A percentile compares a stretch with the other conserved stretches of the same genome.
These are phyloP conservation scores for Cygnus olor DNA, from an alignment of 2,797 vertebrate species.

Conservation along the genomic window DNA sequence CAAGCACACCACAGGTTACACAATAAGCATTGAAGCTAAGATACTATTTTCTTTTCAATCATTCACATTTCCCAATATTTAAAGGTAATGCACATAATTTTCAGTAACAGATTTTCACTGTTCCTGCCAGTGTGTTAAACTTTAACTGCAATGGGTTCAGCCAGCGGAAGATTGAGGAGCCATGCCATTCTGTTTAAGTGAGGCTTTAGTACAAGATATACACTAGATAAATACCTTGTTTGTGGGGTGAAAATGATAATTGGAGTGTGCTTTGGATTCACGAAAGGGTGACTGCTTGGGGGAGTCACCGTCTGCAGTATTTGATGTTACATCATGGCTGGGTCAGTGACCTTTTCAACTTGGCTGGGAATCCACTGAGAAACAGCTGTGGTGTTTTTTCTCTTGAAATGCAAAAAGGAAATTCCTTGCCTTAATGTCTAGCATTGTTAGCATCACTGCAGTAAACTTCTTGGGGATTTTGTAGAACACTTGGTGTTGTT, in stretches of 20 bases:
- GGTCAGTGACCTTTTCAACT: slow-evolving; percentile 45
- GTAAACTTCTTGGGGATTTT: slow-evolving; percentile 34
- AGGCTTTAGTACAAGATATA: not conserved
- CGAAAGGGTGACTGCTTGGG: not conserved
- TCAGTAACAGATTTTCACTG: not conserved
- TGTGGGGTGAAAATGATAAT: not conserved
- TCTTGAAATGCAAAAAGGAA: slow-evolving; percentile 61
- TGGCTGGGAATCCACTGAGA: slow-evolving; percentile 25
- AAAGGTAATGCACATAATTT: not conserved
- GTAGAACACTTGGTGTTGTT: slow-evolving; percentile 9
- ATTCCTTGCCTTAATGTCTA: slow-evolving; percentile 45
- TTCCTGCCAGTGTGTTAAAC: not conserved
- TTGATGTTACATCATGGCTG: not conserved
- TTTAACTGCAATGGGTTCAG: not conserved
- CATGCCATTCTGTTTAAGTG: not conserved
- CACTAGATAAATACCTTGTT: not conserved
- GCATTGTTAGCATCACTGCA: slow-evolving; percentile 39
- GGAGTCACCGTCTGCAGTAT: not conserved
- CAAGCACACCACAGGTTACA: not conserved
- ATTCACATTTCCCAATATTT: not conserved
- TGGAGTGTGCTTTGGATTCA: not conserved
- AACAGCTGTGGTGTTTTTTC: slow-evolving; percentile 43
- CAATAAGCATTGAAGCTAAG: not conserved
- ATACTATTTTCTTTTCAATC: not conserved
- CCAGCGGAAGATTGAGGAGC: not conserved